Evolutionary conservation across 1,140 invertebrate species (phyloP), one percentile per base, ranked within the genome.

Genomic region (Camponotus vicinus): DNA sequence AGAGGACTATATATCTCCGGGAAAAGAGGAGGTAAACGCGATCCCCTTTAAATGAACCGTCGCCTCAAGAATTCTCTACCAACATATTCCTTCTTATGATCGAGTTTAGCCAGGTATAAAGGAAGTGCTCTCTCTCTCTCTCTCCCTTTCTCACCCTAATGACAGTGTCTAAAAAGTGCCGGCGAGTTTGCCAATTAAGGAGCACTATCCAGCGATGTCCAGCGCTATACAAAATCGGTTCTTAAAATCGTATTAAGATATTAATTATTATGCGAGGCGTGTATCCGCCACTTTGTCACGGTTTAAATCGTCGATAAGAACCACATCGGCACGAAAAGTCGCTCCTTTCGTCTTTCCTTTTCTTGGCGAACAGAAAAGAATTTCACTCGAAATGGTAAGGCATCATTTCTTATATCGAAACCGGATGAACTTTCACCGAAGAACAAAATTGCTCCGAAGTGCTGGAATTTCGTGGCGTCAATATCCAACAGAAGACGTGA

Each of bases 201-300:
- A 78, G 75, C 77, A 87, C 86, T 90, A 92, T 90, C 86, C 88
- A 45, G 67, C 55, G 83, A 4, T 32, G 13, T 88, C 71, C 85
- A 87, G 79, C 69, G 76, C 52, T 66, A 21, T 42, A 42, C n/a
- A 70, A 42, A 42, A 45, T 66, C 59, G 69, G 21, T n/a, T 77
- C 42, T 59, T 59, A 21, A 80, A 76, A 57, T 85, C 70, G 13
- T 66, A 73, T 76, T 73, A 27, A 42, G 82, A 69, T 87, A 84
- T 89, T 87, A 92, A 91, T 93, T 92, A 92, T 92, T 85, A 92
- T 92, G 86, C 89, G 86, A 79, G 59, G 86, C 91, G 90, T 91
- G 93, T 92, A 88, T 11, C 42, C 89, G 59, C 45, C 88, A 79
- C 82, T 93, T 92, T 89, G 86, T 85, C 61, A 57, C 71, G 52